Evolutionary conservation across 2,797 vertebrate genomes (phyloP).

Genomic region (Gymnopithys bicolor): DNA sequence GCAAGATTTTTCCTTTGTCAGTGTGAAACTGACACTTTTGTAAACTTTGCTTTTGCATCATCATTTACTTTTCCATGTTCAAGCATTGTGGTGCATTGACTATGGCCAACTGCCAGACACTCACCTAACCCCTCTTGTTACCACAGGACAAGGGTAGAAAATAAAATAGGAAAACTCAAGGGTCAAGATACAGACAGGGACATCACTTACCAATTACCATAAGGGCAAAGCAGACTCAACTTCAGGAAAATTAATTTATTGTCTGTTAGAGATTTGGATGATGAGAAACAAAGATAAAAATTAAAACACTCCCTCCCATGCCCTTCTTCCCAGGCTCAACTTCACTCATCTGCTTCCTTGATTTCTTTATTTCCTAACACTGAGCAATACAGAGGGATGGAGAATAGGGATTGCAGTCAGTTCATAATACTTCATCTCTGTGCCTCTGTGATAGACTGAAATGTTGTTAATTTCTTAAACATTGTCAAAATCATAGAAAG

Average conservation of each 20-base stretch:
- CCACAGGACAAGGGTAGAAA: not conserved
- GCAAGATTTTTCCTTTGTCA: not conserved
- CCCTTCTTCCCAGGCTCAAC: not conserved
- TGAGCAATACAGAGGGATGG: not conserved
- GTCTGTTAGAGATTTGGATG: not conserved
- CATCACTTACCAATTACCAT: not conserved
- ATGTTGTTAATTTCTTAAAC: too few relatives aligned
- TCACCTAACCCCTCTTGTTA: not conserved
- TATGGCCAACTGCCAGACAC: not conserved
- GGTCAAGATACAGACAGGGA: not conserved
- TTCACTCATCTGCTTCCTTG: not conserved
- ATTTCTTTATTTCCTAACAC: not conserved
- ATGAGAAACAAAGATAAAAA: not conserved
- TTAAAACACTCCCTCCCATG: fast-evolving
- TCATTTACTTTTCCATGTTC: not conserved
- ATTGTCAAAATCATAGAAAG: too few relatives aligned
- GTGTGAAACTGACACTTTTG: not conserved
- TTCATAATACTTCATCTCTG: not conserved
- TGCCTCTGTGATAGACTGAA: too few relatives aligned
- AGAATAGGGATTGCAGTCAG: not conserved
- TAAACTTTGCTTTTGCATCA: not conserved
- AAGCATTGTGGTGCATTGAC: not conserved
- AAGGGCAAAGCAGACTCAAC: not conserved
- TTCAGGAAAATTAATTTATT: not conserved
- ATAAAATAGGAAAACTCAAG: not conserved